Percentiles rank a stretch among this genome's conserved stretches.
These are phyloP conservation scores for Euspilapteryx auroguttella DNA, from an alignment of 2,888 invertebrate species.

Conservation along the genomic window DNA sequence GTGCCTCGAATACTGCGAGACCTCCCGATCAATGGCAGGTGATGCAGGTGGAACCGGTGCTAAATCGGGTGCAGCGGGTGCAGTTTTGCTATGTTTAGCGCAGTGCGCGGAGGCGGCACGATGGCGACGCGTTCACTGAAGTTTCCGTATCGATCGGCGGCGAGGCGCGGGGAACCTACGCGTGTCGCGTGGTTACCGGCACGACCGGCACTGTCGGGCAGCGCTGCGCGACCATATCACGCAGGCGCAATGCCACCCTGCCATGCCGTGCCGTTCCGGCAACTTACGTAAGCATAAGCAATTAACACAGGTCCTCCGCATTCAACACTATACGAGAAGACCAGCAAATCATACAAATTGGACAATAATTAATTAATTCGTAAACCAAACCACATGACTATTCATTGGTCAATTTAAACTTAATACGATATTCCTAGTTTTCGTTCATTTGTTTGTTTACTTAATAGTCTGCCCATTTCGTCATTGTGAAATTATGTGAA, in stretches of 20 bases:
- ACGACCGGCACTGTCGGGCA: slow-evolving; percentile 44
- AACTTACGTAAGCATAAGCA: neutral
- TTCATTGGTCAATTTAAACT: too few species aligned
- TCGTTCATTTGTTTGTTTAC: too few species aligned
- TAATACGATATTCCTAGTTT: too few species aligned
- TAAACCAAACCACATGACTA: too few species aligned
- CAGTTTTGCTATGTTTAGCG: slow-evolving; percentile 38
- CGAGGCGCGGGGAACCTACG: slow-evolving; percentile 25
- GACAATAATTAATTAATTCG: too few species aligned
- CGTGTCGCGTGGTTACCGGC: slow-evolving; percentile 52
- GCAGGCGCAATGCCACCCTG: slow-evolving; percentile 1
- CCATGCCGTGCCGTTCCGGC: neutral
- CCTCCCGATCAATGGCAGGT: too few species aligned
- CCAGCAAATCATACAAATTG: too few species aligned
- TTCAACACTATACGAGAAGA: too few species aligned
- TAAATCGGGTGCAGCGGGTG: slow-evolving; percentile 33
- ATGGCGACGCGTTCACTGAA: too few species aligned
- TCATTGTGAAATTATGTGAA: too few species aligned
- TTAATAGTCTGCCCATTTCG: too few species aligned
- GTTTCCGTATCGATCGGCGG: slow-evolving; percentile 23
- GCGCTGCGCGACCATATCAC: slow-evolving; percentile 18
- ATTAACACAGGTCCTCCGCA: too few species aligned
- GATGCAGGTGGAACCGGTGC: slow-evolving; percentile 15
- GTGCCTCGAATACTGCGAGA: slow-evolving; percentile 11
- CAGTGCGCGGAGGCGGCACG: slow-evolving; percentile 11